Evolutionary conservation across 1,140 invertebrate species (phyloP).

Genomic region (Glossosoma conforme): DNA sequence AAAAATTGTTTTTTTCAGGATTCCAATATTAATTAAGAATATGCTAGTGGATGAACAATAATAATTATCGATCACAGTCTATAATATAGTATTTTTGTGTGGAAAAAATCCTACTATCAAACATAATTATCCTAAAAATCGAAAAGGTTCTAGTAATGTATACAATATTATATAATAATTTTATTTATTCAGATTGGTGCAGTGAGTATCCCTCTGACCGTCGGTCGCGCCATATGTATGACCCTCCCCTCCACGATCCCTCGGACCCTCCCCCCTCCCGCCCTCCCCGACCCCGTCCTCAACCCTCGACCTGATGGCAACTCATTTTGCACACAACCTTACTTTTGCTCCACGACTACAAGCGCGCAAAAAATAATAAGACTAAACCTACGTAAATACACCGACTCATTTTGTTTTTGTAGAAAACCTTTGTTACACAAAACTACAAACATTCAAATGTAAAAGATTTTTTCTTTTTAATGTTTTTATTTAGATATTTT

Average conservation of each 20-base stretch:
- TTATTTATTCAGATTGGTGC: background rate
- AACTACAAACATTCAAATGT: no score
- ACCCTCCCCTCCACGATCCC: slow-evolving; percentile 12
- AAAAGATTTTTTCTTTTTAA: no score
- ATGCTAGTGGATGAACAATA: background rate
- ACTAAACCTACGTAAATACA: no score
- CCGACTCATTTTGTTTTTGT: no score
- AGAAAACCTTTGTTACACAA: no score
- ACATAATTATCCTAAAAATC: background rate
- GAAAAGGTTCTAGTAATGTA: background rate
- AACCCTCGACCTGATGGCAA: slow-evolving; percentile 21
- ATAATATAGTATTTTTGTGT: background rate
- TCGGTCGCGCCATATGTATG: slow-evolving; percentile 30
- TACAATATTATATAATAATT: background rate
- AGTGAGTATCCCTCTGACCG: slow-evolving; percentile 18
- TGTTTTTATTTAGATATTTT: no score
- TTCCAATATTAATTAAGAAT: background rate
- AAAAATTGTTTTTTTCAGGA: no score
- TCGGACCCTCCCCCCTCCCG: background rate
- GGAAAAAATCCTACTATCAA: background rate
- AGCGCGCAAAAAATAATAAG: no score
- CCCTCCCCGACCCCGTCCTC: slow-evolving; percentile 11
- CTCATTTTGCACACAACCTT: slow-evolving; percentile 27
- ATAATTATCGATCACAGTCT: background rate
- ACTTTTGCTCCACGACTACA: no score